These are phyloP conservation scores for Calypte anna DNA, from an alignment of 2,113 vertebrate genomes.

Conservation along the genomic window DNA sequence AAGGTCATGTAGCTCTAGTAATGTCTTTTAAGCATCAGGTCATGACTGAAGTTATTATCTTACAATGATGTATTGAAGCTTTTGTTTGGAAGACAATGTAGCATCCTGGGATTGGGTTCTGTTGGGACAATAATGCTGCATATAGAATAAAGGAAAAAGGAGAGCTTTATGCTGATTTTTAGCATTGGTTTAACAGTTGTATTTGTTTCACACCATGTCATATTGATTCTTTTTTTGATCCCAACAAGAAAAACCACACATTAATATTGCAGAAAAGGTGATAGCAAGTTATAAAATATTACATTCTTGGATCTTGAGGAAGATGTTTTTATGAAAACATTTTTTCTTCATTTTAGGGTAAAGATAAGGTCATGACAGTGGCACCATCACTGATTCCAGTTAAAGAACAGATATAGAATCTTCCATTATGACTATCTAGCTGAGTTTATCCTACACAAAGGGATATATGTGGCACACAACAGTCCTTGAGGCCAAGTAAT, in stretches of 20 bases:
- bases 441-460: not conserved
- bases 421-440: not conserved
- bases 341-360: not conserved
- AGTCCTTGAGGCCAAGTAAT: not conserved
- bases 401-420: not conserved
- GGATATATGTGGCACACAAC: not conserved
- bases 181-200: not conserved
- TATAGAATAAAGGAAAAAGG: not conserved
- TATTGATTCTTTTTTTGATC: not conserved
- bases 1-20: not conserved
- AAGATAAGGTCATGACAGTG: not conserved
- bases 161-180: not conserved
- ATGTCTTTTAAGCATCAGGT: not conserved
- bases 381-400: not conserved
- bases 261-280: not conserved
- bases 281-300: not conserved
- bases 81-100: not conserved
- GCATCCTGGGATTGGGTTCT: not conserved
- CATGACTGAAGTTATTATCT: not conserved
- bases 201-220: not conserved
- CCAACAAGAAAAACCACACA: not conserved
- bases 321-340: not conserved
- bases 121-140: not conserved
- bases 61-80: not conserved
- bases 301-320: not conserved